Base-by-base conservation (phyloP, 2,888 invertebrate species). In the Podotricha telesiphe region DNA sequence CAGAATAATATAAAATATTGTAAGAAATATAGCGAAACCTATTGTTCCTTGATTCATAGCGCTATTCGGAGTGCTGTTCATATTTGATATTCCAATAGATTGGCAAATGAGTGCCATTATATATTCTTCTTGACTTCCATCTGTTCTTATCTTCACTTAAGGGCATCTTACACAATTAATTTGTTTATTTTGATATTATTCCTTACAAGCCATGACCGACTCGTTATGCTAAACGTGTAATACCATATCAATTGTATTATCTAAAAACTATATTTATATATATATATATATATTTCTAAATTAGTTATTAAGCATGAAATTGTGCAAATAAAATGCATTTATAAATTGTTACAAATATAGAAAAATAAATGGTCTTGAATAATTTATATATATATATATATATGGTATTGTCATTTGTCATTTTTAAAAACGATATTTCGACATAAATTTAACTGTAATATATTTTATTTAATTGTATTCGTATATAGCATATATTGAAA, bases 71-170 rank as follows among this genome's bases (percentile, higher is more conserved):
- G 87, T 69, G 7, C 74, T 76, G 17, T 81, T 73, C 10, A 86
- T 77, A 4, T 81, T 79, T 1, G 81, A 69, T 34, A 77, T 65
- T 13, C 87, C 84, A 7, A 86, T 75, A 2, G 80, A 79, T 70
- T 86, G 84, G 45, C 82, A 81, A 10, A 89, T 75, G 56, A 88
- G 70, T 50, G 80, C 75, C 77, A 81, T 76, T 55, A 34, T 78
- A 81, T 2, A 74, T 65, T 42, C 75, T 73, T 65, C 84, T 72
- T 22, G 73, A 67, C 5, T 53, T 34, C 72, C 73, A 68, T 40
- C 45, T 20, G 22, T 67, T 64, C 7, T 55, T 48, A 34, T 64
- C 68, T 20, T 64, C 67, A 20, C 51, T 28, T 51, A 42, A 20
- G 4, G 8, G 34, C 62, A 62, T 62, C 10, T 34, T 37, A 48